A percentile compares a stretch with the other conserved stretches of the same genome.
Conservation (phyloP, 2,888 invertebrate species). For the Ypsolopha scabrella region DNA sequence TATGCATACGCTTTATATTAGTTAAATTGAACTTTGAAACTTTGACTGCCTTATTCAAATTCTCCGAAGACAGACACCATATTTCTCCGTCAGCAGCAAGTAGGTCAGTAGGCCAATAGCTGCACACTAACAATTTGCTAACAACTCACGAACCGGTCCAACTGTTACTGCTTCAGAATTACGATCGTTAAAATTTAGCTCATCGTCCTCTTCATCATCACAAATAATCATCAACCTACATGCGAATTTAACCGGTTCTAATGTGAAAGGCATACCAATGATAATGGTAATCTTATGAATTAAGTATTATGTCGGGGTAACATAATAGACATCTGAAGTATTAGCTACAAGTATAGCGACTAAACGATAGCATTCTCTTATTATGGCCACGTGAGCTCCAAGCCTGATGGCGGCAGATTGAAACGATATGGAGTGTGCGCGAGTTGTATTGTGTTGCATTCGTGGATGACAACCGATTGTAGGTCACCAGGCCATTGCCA, state of each 20-base stretch:
- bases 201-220: background rate
- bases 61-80: too few relatives aligned
- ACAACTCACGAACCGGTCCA: constrained; percentile 44
- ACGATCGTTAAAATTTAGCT: background rate
- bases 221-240: background rate
- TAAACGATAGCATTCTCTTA: background rate
- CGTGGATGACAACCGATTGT: constrained; percentile 19
- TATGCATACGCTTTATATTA: too few relatives aligned
- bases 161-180: constrained; percentile 11
- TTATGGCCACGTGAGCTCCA: constrained; percentile 9
- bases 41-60: too few relatives aligned
- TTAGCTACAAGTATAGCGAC: too few relatives aligned
- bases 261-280: background rate
- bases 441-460: too few relatives aligned
- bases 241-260: background rate
- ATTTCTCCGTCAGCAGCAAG: constrained; percentile 3
- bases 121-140: constrained; percentile 48
- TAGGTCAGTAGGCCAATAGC: constrained; percentile 66
- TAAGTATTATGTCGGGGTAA: background rate
- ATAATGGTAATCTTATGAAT: background rate
- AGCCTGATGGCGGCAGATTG: constrained; percentile 22
- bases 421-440: too few relatives aligned
- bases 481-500: constrained; percentile 55
- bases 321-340: background rate
- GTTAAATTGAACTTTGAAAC: too few relatives aligned